Conservation (phyloP, 2,113 vertebrate genomes). For the Toxotes jaculatrix region DNA sequence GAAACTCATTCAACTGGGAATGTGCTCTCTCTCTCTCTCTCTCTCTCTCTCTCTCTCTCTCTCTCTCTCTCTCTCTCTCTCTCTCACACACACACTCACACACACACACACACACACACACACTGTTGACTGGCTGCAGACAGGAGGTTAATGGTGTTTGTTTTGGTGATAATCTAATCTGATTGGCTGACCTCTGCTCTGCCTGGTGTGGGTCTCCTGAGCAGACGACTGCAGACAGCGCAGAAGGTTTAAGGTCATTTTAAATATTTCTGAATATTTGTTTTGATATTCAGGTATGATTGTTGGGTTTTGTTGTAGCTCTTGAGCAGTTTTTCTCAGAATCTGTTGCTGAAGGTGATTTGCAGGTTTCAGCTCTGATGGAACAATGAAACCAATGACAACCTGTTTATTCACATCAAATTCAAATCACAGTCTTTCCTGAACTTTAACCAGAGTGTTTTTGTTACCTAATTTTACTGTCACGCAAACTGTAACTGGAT, state of each 20-base stretch:
- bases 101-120: conserved; percentile 17
- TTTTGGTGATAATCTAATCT: conserved; percentile 74
- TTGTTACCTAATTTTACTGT: too few relatives aligned
- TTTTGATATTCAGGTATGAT: neutral
- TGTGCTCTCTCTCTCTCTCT: neutral
- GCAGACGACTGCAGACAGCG: neutral
- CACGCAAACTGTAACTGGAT: neutral
- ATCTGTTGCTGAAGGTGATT: too few relatives aligned
- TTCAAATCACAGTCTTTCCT: too few relatives aligned
- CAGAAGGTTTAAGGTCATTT: neutral
- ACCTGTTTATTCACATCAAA: too few relatives aligned
- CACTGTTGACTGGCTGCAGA: conserved; percentile 49
- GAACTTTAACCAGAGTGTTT: too few relatives aligned
- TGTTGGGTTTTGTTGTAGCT: neutral
- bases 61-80: too few relatives aligned
- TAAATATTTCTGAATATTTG: neutral
- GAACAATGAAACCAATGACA: too few relatives aligned
- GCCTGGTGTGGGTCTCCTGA: neutral
- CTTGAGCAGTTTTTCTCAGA: too few relatives aligned
- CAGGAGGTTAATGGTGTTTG: conserved; percentile 65
- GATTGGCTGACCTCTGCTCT: conserved; percentile 72
- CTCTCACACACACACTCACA: conserved; percentile 10
- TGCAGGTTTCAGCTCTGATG: too few relatives aligned
- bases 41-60: too few relatives aligned
- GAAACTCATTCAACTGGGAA: neutral